Conservation (phyloP, 2,888 invertebrate species). For the Panopea generosa region DNA sequence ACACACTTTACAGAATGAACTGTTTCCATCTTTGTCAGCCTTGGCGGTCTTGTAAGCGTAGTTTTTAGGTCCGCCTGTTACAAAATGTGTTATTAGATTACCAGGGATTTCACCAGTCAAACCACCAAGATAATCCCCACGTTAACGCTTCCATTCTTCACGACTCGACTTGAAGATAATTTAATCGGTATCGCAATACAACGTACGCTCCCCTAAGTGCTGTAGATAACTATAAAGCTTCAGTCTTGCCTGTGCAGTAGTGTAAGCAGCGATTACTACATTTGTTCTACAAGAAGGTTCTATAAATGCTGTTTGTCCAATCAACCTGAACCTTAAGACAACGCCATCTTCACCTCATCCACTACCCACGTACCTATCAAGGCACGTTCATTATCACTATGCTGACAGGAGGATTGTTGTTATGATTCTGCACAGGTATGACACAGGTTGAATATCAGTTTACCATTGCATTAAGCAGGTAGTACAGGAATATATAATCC, state of each 20-base stretch:
- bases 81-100: constrained; percentile 60
- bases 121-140: constrained; percentile 77
- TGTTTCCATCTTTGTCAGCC: constrained; percentile 6
- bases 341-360: constrained; percentile 77
- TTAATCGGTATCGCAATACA: constrained; percentile 11
- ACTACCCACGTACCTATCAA: constrained; percentile 78
- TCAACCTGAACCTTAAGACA: too few species aligned
- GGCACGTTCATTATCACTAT: too few species aligned
- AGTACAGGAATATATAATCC: too few species aligned
- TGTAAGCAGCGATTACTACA: constrained; percentile 9
- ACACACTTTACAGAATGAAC: constrained; percentile 66
- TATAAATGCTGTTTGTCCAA: too few species aligned
- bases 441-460: too few species aligned
- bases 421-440: too few species aligned
- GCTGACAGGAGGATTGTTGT: too few species aligned
- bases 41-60: constrained; percentile 67
- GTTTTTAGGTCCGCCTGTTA: constrained; percentile 80
- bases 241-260: constrained; percentile 30
- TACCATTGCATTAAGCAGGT: too few species aligned
- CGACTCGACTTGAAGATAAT: constrained; percentile 3
- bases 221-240: constrained; percentile 13
- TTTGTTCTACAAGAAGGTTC: constrained; percentile 4
- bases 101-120: constrained; percentile 79
- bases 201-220: constrained; percentile 6
- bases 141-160: constrained; percentile 43